These are phyloP conservation scores for Temnothorax ravouxi DNA, from an alignment of 2,888 invertebrate genomes.

Conservation along the genomic window DNA sequence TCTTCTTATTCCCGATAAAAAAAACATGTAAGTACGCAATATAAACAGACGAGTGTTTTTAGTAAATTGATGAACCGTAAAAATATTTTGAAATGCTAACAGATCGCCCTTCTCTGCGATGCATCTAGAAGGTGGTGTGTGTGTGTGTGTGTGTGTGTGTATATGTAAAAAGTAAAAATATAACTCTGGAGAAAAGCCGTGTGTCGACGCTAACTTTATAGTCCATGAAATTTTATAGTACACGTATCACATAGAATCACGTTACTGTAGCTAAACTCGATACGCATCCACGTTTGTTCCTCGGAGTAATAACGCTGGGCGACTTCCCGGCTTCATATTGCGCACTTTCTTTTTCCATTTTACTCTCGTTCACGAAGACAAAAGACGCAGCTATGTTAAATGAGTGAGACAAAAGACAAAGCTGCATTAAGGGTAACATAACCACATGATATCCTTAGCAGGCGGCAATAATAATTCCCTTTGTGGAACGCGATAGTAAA, in stretches of 20 bases:
- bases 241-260: constrained; percentile 27
- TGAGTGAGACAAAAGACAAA: constrained; percentile 37
- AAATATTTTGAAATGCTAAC: not conserved
- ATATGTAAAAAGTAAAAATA: not conserved
- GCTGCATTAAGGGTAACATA: constrained; percentile 66
- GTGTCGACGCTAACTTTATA: constrained; percentile 37
- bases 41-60: not conserved
- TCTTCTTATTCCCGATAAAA: not conserved
- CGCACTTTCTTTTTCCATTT: constrained; percentile 1
- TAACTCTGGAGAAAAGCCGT: not conserved
- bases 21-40: not conserved
- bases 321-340: constrained; percentile 37
- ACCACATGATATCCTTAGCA: constrained; percentile 64
- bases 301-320: constrained; percentile 73
- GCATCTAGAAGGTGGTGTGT: not conserved
- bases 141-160: too few relatives aligned
- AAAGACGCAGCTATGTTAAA: constrained; percentile 37
- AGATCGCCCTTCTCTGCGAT: not conserved
- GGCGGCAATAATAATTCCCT: constrained; percentile 56
- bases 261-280: constrained; percentile 30
- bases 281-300: constrained; percentile 65
- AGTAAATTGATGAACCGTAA: not conserved
- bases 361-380: constrained; percentile 4
- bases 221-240: constrained; percentile 41
- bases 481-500: constrained; percentile 25